These are phyloP conservation scores for Xanthostigma xanthostigma DNA, from an alignment of 2,888 invertebrate species.

Conservation along the genomic window DNA sequence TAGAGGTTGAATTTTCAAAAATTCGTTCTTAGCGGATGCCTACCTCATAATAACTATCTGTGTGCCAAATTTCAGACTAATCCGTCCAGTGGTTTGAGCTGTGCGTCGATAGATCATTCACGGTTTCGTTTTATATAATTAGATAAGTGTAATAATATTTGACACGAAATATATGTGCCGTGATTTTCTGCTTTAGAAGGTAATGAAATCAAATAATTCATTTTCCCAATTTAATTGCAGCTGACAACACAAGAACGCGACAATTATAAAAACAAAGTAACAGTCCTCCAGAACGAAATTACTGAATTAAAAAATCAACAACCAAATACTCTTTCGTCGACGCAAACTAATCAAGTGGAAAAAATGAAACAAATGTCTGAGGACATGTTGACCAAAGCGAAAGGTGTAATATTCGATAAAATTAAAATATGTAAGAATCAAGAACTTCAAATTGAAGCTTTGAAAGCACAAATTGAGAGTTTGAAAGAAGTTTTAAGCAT, in stretches of 20 bases:
- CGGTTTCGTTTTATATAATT: no score
- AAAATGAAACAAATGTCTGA: slow-evolving; percentile 28
- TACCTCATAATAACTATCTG: no score
- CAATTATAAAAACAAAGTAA: slow-evolving; percentile 29
- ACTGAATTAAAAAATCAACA: slow-evolving; percentile 20
- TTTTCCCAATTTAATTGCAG: no score
- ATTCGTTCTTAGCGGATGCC: no score
- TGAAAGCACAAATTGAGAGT: slow-evolving; percentile 55
- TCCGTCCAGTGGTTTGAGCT: no score
- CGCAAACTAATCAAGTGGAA: slow-evolving; percentile 20
- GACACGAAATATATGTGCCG: no score
- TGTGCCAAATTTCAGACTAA: no score
- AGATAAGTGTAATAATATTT: no score
- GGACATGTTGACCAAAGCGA: slow-evolving; percentile 46
- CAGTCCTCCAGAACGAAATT: slow-evolving; percentile 22
- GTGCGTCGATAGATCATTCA: no score
- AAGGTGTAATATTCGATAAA: slow-evolving; percentile 58
- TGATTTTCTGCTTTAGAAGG: no score
- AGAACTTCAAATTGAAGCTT: slow-evolving; percentile 60
- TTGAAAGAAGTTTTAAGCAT: slow-evolving; percentile 69
- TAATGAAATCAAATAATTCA: no score
- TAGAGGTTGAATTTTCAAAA: no score
- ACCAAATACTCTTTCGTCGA: slow-evolving; percentile 17
- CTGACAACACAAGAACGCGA: slow-evolving; percentile 33
- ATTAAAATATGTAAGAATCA: slow-evolving; percentile 63